Percentiles rank a stretch among this genome's conserved stretches.
These are phyloP conservation scores for Exephanes ischioxanthus DNA, from an alignment of 2,888 invertebrate genomes.

Conservation along the genomic window DNA sequence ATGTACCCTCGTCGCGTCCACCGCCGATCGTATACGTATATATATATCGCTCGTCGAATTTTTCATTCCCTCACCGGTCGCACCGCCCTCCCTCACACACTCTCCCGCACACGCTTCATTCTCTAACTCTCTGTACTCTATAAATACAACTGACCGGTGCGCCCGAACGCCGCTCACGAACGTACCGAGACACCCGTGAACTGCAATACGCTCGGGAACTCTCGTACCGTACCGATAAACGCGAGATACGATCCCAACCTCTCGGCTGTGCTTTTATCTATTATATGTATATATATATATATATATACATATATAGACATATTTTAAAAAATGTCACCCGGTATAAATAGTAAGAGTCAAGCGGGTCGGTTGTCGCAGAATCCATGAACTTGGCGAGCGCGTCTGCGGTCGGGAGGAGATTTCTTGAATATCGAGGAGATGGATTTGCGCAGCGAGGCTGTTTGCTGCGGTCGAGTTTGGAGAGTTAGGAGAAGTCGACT, in stretches of 20 bases:
- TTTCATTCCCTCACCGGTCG: conserved; percentile 62
- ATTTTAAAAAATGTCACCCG: neutral
- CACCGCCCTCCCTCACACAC: conserved; percentile 28
- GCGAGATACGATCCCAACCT: conserved; percentile 59
- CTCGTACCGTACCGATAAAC: conserved; percentile 45
- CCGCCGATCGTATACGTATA: conserved; percentile 23
- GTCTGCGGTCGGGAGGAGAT: neutral
- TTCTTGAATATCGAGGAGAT: neutral
- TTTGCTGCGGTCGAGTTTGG: neutral
- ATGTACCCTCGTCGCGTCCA: conserved; percentile 9
- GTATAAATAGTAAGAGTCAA: conserved; percentile 4
- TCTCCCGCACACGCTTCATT: conserved; percentile 44
- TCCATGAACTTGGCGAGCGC: conserved; percentile 33
- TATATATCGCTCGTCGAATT: conserved; percentile 43
- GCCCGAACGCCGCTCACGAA: conserved; percentile 54
- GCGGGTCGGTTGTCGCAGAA: conserved; percentile 10
- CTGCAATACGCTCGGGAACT: conserved; percentile 46
- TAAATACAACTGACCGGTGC: conserved; percentile 58
- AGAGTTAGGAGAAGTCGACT: neutral
- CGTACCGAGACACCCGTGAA: conserved; percentile 54
- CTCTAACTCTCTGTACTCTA: conserved; percentile 36
- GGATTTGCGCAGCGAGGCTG: too few species aligned
- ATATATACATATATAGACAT: too few species aligned
- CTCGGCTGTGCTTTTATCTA: conserved; percentile 41
- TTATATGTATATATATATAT: neutral